phyloP scores from a whole-genome alignment of 2,888 invertebrate genomes.

The Polyploca ridens region DNA sequence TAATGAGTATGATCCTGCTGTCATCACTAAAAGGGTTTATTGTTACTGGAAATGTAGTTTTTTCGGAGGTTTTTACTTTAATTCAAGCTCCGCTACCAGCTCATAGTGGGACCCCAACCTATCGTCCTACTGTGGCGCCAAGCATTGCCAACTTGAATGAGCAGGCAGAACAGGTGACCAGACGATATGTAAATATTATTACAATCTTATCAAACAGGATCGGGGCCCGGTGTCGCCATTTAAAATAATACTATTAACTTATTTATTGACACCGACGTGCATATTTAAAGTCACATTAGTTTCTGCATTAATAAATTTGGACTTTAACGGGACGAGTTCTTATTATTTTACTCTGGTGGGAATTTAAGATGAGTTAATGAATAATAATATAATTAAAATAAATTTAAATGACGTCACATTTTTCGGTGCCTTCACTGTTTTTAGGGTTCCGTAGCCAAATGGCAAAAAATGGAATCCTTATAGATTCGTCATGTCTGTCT shows the following conservation, averaged over 20 bases:
- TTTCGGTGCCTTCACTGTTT: too few species aligned
- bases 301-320: neutral
- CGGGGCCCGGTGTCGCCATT: constrained; percentile 22
- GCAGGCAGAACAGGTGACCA: constrained; percentile 24
- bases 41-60: too few species aligned
- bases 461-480: too few species aligned
- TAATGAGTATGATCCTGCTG: too few species aligned
- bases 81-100: neutral
- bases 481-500: too few species aligned
- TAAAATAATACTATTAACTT: constrained; percentile 23
- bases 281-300: constrained; percentile 2
- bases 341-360: neutral
- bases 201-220: constrained; percentile 34
- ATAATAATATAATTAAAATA: too few species aligned
- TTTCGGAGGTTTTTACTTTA: too few species aligned
- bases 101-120: neutral
- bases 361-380: too few species aligned
- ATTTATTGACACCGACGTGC: constrained; percentile 18
- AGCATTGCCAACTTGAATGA: constrained; percentile 41
- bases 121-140: constrained; percentile 32
- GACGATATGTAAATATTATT: constrained; percentile 21
- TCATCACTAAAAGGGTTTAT: too few species aligned
- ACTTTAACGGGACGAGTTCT: neutral
- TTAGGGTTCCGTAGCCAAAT: too few species aligned
- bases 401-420: too few species aligned